Evolutionary conservation across 1,140 invertebrate species (phyloP).

Genomic region (Cherax destructor): DNA sequence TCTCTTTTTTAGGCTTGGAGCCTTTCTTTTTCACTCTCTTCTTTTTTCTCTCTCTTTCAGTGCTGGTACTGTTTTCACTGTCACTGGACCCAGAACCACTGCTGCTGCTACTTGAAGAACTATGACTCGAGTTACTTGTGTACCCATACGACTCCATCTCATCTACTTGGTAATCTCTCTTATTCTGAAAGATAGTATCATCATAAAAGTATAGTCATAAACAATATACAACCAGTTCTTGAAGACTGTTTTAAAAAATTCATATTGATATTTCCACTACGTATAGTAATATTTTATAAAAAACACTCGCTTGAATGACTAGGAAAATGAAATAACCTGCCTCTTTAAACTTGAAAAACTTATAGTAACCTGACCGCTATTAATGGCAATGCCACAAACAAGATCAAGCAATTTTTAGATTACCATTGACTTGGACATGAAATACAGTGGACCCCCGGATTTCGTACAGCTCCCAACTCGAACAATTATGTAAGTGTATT

Average conservation of each 20-base stretch:
- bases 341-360: too few species aligned
- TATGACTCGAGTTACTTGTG: background rate
- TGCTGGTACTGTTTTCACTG: constrained; percentile 2
- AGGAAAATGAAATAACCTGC: background rate
- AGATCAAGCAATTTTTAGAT: too few species aligned
- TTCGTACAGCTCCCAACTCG: too few species aligned
- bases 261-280: too few species aligned
- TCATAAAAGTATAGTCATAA: background rate
- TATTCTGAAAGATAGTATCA: background rate
- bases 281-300: too few species aligned
- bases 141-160: background rate
- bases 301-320: background rate
- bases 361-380: too few species aligned
- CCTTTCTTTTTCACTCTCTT: background rate
- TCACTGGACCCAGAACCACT: background rate
- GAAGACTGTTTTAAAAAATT: too few species aligned
- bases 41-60: constrained; percentile 1
- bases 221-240: background rate
- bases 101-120: constrained; percentile 2
- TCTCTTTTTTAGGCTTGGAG: constrained; percentile 1
- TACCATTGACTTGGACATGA: too few species aligned
- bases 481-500: too few species aligned
- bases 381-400: too few species aligned
- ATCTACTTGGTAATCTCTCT: background rate
- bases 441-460: too few species aligned